Percentiles rank a stretch among this genome's conserved stretches.
Conservation (phyloP, 2,113 vertebrate genomes). For the Trematomus loennbergii region DNA sequence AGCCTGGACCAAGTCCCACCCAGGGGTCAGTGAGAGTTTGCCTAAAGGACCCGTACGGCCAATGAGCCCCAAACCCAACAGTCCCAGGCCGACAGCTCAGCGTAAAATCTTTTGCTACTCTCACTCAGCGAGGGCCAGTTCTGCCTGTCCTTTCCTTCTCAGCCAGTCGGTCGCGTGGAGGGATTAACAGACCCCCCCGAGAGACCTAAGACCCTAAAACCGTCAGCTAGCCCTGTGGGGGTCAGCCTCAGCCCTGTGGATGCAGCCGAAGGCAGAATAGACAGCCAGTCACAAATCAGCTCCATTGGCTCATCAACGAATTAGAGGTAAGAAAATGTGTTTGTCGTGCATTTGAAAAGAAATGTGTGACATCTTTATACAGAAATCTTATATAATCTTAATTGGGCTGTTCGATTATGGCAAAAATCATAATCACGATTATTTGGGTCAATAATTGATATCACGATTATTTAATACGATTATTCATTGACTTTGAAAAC, state of each 20-base stretch:
- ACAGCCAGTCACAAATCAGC: constrained; percentile 79
- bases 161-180: constrained; percentile 79
- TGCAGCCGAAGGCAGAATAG: constrained; percentile 72
- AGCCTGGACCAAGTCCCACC: constrained; percentile 61
- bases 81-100: constrained; percentile 77
- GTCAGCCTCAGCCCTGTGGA: constrained; percentile 82
- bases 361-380: neutral
- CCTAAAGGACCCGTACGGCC: constrained; percentile 84
- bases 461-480: too few relatives aligned
- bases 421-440: too few relatives aligned
- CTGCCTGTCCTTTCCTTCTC: constrained; percentile 82
- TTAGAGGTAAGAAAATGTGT: constrained; percentile 85
- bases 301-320: constrained; percentile 78
- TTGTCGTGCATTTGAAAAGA: neutral
- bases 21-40: constrained; percentile 60
- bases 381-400: neutral
- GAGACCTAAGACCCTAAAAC: constrained; percentile 83
- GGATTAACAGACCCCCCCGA: constrained; percentile 76
- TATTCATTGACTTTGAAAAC: too few relatives aligned
- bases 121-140: constrained; percentile 64
- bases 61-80: constrained; percentile 89
- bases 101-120: constrained; percentile 74
- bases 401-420: too few relatives aligned
- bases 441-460: too few relatives aligned
- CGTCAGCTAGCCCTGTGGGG: constrained; percentile 78